Evolutionary conservation across 2,797 vertebrate genomes (phyloP).

Genomic region (Sebastes itinus): DNA sequence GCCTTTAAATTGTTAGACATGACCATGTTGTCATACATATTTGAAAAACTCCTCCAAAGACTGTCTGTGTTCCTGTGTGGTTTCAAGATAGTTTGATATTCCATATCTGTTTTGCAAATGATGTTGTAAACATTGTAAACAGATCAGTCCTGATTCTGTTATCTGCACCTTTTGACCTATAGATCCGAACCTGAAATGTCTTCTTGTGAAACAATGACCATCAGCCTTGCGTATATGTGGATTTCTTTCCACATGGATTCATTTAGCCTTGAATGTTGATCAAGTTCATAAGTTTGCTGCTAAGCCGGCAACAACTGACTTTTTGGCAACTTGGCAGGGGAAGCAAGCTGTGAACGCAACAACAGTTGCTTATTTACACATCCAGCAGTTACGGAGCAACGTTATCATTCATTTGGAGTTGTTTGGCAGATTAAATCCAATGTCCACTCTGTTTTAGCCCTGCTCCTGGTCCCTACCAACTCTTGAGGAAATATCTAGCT

Average conservation of each 20-base stretch:
- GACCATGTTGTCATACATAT: neutral
- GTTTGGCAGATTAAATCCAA: neutral
- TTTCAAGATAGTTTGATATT: neutral
- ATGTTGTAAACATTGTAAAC: neutral
- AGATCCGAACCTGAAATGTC: neutral
- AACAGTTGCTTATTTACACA: neutral
- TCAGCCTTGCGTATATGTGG: neutral
- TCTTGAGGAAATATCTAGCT: neutral
- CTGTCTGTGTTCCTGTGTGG: neutral
- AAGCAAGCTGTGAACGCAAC: neutral
- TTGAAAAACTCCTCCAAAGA: neutral
- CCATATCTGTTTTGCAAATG: neutral
- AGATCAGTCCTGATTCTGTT: neutral
- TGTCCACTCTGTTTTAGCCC: neutral
- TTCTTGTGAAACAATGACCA: neutral
- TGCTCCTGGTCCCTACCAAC: neutral
- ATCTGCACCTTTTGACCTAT: conserved; percentile 2
- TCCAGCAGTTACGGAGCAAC: neutral
- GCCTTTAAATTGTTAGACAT: neutral
- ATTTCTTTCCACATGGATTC: neutral
- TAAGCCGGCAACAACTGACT: neutral
- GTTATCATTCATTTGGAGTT: neutral
- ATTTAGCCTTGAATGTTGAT: neutral
- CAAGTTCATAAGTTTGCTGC: neutral
- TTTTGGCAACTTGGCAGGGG: neutral